phyloP scores from a whole-genome alignment of 2,888 invertebrate genomes.

The Athalia circularis region DNA sequence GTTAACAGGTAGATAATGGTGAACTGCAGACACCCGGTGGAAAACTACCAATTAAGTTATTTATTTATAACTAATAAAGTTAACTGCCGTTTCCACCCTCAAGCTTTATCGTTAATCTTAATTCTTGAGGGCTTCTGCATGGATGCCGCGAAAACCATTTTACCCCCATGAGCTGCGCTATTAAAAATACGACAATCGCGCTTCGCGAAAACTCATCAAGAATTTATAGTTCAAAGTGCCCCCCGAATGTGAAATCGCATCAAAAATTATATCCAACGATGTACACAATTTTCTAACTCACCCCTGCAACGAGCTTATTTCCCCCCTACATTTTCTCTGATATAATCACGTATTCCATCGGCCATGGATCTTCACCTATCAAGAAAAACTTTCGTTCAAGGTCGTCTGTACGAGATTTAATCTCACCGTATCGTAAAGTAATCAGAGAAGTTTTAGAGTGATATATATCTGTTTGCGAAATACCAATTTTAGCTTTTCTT shows the following conservation, averaged over 20 bases:
- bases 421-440: constrained; percentile 34
- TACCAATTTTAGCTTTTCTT: neutral
- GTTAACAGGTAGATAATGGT: constrained; percentile 38
- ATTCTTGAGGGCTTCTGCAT: neutral
- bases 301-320: neutral
- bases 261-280: neutral
- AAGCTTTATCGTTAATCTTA: constrained; percentile 37
- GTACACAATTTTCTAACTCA: no score
- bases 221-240: no score
- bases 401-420: constrained; percentile 22
- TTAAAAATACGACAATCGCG: no score
- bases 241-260: neutral
- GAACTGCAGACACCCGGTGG: constrained; percentile 34
- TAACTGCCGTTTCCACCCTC: constrained; percentile 4
- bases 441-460: constrained; percentile 33
- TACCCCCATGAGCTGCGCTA: no score
- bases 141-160: neutral
- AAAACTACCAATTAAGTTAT: constrained; percentile 37
- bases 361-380: neutral
- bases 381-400: neutral
- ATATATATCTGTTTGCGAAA: constrained; percentile 3
- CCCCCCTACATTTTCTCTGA: neutral
- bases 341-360: neutral
- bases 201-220: no score
- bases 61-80: constrained; percentile 38